Evolutionary conservation across 1,140 invertebrate species (phyloP).

Genomic region (Notospermus geniculatus): DNA sequence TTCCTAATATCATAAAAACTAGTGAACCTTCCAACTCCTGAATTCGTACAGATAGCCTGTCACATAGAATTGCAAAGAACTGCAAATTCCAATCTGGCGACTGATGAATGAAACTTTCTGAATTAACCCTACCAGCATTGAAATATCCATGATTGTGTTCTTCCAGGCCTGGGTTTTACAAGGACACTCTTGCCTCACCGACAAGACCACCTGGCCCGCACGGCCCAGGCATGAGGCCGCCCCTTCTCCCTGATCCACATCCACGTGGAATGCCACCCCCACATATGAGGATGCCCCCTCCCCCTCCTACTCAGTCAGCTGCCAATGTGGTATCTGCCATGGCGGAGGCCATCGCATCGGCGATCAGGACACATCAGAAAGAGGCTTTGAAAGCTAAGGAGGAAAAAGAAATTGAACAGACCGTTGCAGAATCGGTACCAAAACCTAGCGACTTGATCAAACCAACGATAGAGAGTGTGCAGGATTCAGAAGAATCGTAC

Average conservation of each 20-base stretch:
- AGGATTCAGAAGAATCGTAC: not conserved
- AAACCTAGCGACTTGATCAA: not conserved
- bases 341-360: not conserved
- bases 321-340: slow-evolving; percentile 14
- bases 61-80: not conserved
- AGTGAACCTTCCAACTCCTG: not conserved
- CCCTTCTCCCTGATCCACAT: slow-evolving; percentile 23
- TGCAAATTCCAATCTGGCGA: too few relatives aligned
- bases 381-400: not conserved
- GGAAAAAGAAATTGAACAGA: not conserved
- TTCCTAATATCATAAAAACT: slow-evolving; percentile 60
- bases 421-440: not conserved
- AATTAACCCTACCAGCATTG: slow-evolving; percentile 14
- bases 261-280: slow-evolving; percentile 15
- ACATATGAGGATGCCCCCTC: slow-evolving; percentile 12
- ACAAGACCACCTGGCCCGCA: slow-evolving; percentile 15
- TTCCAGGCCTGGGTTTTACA: slow-evolving; percentile 39
- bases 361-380: not conserved
- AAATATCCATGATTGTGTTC: slow-evolving; percentile 10
- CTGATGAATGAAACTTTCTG: slow-evolving; percentile 15
- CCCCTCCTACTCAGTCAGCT: slow-evolving; percentile 14
- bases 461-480: not conserved
- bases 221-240: slow-evolving; percentile 23
- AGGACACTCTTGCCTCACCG: slow-evolving; percentile 26
- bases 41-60: not conserved